These are phyloP conservation scores for Turritopsis rubra DNA, from an alignment of 30 jellyfish, hydroid and myxozoan genomes.

Conservation along the genomic window DNA sequence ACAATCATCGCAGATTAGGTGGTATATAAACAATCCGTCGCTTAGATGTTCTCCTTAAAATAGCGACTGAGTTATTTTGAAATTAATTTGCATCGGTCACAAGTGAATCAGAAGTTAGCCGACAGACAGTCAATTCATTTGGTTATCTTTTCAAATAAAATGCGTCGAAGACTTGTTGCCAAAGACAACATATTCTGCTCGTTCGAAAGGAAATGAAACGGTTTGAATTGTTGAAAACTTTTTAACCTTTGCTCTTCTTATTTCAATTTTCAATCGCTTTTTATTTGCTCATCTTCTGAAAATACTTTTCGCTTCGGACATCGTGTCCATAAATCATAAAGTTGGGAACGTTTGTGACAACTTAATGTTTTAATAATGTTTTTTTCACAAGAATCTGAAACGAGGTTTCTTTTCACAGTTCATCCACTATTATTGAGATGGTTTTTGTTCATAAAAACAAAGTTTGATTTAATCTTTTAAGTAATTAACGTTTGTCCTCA, in stretches of 20 bases:
- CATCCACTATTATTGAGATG: background rate
- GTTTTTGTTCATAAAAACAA: background rate
- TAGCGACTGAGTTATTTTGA: background rate
- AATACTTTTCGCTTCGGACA: background rate
- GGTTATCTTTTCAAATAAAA: background rate
- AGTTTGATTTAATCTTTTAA: background rate
- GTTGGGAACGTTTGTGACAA: background rate
- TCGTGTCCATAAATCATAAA: background rate
- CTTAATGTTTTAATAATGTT: background rate
- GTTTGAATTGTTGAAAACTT: background rate
- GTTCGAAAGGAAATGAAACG: background rate
- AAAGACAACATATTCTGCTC: background rate
- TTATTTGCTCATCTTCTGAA: background rate
- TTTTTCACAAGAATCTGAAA: background rate
- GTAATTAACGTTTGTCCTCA: background rate
- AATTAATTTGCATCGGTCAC: background rate
- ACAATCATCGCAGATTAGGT: background rate
- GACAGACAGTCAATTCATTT: background rate
- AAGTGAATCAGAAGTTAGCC: background rate
- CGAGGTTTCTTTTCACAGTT: background rate
- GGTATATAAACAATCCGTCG: background rate
- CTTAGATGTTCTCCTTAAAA: background rate
- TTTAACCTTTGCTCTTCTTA: background rate
- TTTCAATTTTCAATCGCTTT: background rate
- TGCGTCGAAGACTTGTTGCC: background rate